Base-by-base conservation (phyloP, 1,140 invertebrate species). In the Centruroides vittatus region DNA sequence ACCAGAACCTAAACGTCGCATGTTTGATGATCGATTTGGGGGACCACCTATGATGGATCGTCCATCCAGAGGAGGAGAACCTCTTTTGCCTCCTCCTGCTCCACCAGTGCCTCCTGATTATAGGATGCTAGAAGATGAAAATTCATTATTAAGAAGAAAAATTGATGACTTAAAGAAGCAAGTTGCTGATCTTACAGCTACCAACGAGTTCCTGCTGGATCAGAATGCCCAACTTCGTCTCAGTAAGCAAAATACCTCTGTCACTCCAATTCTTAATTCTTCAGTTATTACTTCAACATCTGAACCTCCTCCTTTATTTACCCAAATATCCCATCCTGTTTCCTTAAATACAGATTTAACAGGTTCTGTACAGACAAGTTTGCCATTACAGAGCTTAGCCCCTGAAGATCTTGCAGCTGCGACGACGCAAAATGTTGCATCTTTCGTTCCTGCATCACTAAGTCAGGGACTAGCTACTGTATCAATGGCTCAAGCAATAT, bases 161-260 rank as follows among this genome's bases (percentile, higher is more conserved):
- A 80, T 88, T 57, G 83, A 86, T 51, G 84, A 86, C 66, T 71
- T 88, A 55, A 86, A 86, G 70, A 84, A 84, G 67, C 80, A 82
- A 70, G 79, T 83, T 4, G 77, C 78, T 46, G 84, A 86, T 70
- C 70, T 88, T 54, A 83, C 82, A n/a, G 84, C 85, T 6, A 85
- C 86, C 3, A 89, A 88, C 72, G 86, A 88, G 70, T 87, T 88
- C 71, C 75, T 89, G 0, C 70, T 89, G 55, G 85, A 87, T 66
- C 86, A 89, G 74, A 89, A 89, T 72, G 86, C 86, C 9, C 82
- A 85, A 55, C 73, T 88, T 58, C 76, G 86, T 55, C 78, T 86
- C 61, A 79, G 80, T 41, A 82, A 81, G 62, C 81, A 82, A 62
- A 64, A 59, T 71, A 64, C 63, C 71, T 75, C 41, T 23, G 66